These are phyloP conservation scores for Anthophora plumipes DNA, from an alignment of 2,888 invertebrate genomes.

Conservation along the genomic window DNA sequence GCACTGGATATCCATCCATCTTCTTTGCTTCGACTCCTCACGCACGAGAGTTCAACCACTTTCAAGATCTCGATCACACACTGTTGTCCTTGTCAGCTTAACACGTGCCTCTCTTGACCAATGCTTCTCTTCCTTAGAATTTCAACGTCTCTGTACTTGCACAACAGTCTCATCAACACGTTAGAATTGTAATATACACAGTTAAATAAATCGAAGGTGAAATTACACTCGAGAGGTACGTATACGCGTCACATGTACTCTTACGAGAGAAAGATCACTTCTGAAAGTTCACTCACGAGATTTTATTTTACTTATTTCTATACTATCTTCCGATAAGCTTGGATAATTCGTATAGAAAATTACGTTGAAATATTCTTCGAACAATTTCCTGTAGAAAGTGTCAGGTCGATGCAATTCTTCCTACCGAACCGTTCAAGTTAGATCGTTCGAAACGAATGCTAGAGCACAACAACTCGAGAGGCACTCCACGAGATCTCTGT, in stretches of 20 bases:
- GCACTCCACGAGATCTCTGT: conserved; percentile 50
- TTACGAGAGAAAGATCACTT: conserved; percentile 15
- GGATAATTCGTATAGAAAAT: no score
- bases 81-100: neutral
- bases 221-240: conserved; percentile 25
- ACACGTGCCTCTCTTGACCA: conserved; percentile 4
- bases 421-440: neutral
- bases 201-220: conserved; percentile 19
- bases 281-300: conserved; percentile 64
- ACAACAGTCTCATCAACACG: neutral
- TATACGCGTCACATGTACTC: conserved; percentile 49
- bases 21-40: conserved; percentile 26
- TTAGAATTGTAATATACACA: conserved; percentile 1
- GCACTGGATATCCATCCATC: conserved; percentile 83
- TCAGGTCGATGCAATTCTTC: neutral
- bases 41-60: neutral
- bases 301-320: neutral
- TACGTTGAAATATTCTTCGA: neutral
- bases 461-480: conserved; percentile 40
- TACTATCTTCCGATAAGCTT: no score
- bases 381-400: neutral
- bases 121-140: neutral
- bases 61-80: neutral
- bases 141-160: neutral
- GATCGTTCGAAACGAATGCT: conserved; percentile 23